Conservation (phyloP, 2,888 invertebrate species). For the Campoletis raptor region DNA sequence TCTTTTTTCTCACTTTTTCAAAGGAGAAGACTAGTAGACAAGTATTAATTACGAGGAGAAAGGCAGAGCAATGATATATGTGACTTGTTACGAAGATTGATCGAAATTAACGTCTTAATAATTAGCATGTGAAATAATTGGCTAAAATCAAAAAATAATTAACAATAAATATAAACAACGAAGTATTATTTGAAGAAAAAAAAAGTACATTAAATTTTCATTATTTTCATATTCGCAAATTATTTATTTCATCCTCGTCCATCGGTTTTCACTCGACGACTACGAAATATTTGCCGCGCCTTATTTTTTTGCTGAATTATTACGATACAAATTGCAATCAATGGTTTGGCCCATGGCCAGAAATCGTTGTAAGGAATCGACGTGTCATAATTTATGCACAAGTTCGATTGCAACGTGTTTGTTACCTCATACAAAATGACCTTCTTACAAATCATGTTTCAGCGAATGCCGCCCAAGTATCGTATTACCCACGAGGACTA, state of each 20-base stretch:
- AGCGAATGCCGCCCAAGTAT: constrained; percentile 64
- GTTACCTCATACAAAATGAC: constrained; percentile 74
- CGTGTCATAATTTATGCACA: constrained; percentile 68
- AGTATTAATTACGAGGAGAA: constrained; percentile 53
- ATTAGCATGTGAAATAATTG: background rate
- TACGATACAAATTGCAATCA: constrained; percentile 66
- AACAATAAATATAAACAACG: background rate
- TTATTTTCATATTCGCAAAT: background rate
- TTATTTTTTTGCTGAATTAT: constrained; percentile 49
- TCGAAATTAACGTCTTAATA: constrained; percentile 15
- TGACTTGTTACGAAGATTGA: constrained; percentile 10
- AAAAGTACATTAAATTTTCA: background rate
- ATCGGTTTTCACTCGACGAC: background rate
- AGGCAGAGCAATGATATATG: constrained; percentile 13
- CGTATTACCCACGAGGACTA: constrained; percentile 61
- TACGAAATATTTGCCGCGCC: constrained; percentile 19
- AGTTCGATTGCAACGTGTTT: constrained; percentile 63
- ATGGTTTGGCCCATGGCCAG: constrained; percentile 70
- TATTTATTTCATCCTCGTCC: constrained; percentile 19
- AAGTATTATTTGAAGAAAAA: background rate
- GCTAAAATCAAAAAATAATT: background rate
- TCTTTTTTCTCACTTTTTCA: constrained; percentile 10
- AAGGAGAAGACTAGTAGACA: background rate
- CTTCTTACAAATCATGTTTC: constrained; percentile 71
- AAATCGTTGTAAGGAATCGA: too few relatives aligned